Evolutionary conservation across 2,888 invertebrate species (phyloP).

Genomic region (Cheilosia impressa): DNA sequence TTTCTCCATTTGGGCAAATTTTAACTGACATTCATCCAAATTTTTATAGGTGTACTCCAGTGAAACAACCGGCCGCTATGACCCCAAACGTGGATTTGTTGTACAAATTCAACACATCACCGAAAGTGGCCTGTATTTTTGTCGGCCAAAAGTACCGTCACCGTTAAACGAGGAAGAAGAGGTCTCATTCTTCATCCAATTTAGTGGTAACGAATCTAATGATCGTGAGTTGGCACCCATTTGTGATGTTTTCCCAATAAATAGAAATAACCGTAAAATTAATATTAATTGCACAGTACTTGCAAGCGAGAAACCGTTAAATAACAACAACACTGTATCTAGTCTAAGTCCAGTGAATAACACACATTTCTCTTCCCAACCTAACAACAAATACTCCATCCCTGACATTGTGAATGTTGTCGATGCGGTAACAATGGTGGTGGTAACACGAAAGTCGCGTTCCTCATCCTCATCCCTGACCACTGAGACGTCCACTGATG

Average conservation of each 20-base stretch:
- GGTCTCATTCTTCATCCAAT: conserved; percentile 77
- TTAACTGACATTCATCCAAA: conserved; percentile 17
- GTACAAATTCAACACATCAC: conserved; percentile 80
- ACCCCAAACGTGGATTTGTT: conserved; percentile 82
- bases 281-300: conserved; percentile 74
- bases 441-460: conserved; percentile 59
- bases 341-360: conserved; percentile 74
- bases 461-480: conserved; percentile 56
- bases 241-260: conserved; percentile 82
- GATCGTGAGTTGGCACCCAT: conserved; percentile 81
- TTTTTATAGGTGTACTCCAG: conserved; percentile 79
- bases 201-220: conserved; percentile 82
- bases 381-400: conserved; percentile 58
- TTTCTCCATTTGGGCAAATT: neutral
- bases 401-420: conserved; percentile 40
- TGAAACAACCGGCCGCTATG: conserved; percentile 79
- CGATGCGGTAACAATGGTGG: conserved; percentile 51
- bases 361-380: conserved; percentile 63
- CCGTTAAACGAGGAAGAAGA: conserved; percentile 79
- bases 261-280: conserved; percentile 72
- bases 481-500: conserved; percentile 32
- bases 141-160: conserved; percentile 80
- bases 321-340: conserved; percentile 72
- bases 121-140: conserved; percentile 80
- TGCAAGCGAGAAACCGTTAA: conserved; percentile 73